These are phyloP conservation scores for Gobio gobio DNA, from an alignment of 2,113 vertebrate genomes.

Conservation along the genomic window DNA sequence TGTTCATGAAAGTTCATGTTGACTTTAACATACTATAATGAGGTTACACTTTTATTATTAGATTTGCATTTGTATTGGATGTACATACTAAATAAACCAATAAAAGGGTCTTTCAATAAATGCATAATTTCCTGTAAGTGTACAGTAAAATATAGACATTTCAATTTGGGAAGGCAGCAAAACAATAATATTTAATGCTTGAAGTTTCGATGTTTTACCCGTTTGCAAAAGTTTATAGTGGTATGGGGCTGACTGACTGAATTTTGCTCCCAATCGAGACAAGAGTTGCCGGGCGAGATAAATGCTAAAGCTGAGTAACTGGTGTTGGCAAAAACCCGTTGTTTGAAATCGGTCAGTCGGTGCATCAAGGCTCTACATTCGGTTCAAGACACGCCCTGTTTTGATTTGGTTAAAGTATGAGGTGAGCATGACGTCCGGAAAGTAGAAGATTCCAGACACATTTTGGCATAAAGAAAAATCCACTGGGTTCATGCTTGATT, in stretches of 20 bases:
- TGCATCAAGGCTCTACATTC: conserved; percentile 23
- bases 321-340: conserved; percentile 1
- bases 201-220: conserved; percentile 8
- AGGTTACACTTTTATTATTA: neutral
- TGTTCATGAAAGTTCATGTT: neutral
- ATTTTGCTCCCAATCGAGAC: neutral
- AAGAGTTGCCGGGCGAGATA: neutral
- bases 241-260: neutral
- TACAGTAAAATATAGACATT: conserved; percentile 1
- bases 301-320: conserved; percentile 23
- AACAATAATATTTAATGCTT: neutral
- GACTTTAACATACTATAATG: neutral
- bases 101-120: neutral
- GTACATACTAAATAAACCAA: neutral
- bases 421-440: conserved; percentile 41
- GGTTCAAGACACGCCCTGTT: conserved; percentile 17
- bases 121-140: neutral
- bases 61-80: neutral
- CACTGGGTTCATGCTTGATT: conserved; percentile 60
- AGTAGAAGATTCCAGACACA: conserved; percentile 19
- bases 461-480: conserved; percentile 55
- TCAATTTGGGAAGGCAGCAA: conserved; percentile 1
- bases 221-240: conserved; percentile 15
- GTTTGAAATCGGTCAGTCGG: conserved; percentile 31
- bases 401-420: conserved; percentile 53